Evolutionary conservation across 2,113 vertebrate species (phyloP).

Genomic region (Peucedramus taeniatus): DNA sequence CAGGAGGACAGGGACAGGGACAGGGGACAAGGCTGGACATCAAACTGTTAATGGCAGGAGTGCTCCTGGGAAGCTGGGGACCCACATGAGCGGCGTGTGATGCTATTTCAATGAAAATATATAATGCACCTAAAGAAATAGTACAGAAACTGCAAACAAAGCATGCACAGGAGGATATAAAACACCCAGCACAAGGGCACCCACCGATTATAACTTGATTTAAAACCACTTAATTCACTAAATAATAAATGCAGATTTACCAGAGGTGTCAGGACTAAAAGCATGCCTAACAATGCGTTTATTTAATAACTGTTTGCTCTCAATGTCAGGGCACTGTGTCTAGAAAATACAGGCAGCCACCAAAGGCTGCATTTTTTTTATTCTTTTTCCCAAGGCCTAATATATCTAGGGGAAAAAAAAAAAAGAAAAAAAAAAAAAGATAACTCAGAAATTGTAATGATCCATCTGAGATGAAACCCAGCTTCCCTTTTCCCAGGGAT

Average conservation of each 20-base stretch:
- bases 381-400: not conserved
- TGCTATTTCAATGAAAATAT: conserved; percentile 36
- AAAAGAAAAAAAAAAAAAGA: not conserved
- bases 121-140: conserved; percentile 38
- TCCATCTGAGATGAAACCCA: not conserved
- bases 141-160: conserved; percentile 58
- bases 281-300: conserved; percentile 55
- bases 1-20: not conserved
- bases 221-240: conserved; percentile 62
- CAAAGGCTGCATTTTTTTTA: not conserved
- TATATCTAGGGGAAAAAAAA: rapidly evolving
- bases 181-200: conserved; percentile 42
- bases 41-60: not conserved
- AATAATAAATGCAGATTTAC: conserved; percentile 64
- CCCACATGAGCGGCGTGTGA: not conserved
- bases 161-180: conserved; percentile 40
- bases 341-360: conserved; percentile 5
- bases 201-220: conserved; percentile 53
- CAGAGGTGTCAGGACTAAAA: conserved; percentile 57
- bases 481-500: not conserved
- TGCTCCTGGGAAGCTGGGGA: not conserved
- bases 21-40: not conserved
- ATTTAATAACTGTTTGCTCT: conserved; percentile 61
- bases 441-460: not conserved
- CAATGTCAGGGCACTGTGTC: conserved; percentile 30